Evolutionary conservation across 2,797 vertebrate genomes (phyloP), one percentile per base, ranked within the genome.

Genomic region (Strix occidentalis): DNA sequence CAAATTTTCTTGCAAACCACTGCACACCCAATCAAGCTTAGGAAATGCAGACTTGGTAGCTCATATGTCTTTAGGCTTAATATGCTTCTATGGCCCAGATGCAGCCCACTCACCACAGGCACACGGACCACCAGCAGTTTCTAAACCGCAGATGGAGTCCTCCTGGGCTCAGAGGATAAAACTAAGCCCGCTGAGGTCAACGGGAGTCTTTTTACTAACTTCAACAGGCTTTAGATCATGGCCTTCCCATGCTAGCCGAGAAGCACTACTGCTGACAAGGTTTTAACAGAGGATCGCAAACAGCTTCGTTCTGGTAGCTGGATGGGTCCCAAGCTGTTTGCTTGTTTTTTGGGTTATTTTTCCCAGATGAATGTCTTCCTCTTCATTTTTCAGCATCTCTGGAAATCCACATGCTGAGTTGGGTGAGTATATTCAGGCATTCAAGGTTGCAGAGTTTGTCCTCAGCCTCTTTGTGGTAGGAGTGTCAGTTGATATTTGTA

Each of bases 1-100:
- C 94, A 94, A 56, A 95, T 90, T 84, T 92, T 90, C 92, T 69
- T 56, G 39, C 74, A 92, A 95, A 95, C 95, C 95, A 85, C 92
- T 78, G 84, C 84, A 87, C 71, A 87, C 74, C 89, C 94, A 54
- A 72, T 84, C 41, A 68, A 75, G 84, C 79, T 82, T 65, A 60
- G 92, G 87, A 87, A 90, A 87, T 69, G 51, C 90, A 82, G 94
- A 19, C 76, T 90, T 74, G 79, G 84, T 87, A 92, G 90, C 90
- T 94, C 90, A 48, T 84, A 81, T 90, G 87, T 90, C 89, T 92
- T 72, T 21, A 54, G 83, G 83, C 79, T 92, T 84, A 72, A 84
- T 92, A 24, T 9, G 60, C 50, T 81, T 56, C 83, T 84, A 87
- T 68, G 86, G 89, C 74, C 92, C 89, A 91, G 68, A 82, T 79